Evolutionary conservation across 2,888 invertebrate genomes (phyloP), one percentile per base, ranked within the genome.

Genomic region (Brenthis ino): DNA sequence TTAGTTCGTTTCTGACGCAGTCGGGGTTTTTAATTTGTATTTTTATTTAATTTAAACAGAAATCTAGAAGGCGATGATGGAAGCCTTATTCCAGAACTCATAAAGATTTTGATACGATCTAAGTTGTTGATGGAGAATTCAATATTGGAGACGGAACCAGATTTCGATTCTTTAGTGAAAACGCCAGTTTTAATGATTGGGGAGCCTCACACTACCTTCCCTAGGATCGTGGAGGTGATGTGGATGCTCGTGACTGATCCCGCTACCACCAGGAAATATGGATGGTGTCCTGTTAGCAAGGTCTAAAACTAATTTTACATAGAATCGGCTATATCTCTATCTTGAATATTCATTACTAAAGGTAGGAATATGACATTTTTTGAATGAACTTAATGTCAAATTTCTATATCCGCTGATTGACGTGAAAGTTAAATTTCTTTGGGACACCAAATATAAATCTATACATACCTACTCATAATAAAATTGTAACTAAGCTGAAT

Each of bases 51-150:
- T 28, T 28, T 28, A 28, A 28, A 28, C 61, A 89, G 91, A 66
- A 89, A 87, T 68, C 71, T 91, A 14, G 91, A 91, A 83, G 90
- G 91, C 0, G 90, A 91, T 56, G 84, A 89, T 0, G 85, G 85
- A 0, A 76, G 72, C 0, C 57, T 89, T 3, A 80, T 89, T 1
- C 72, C 81, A 1, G 85, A 87, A 8, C 72, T 91, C 60, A 81
- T 86, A 28, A 83, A 86, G 77, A 77, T 80, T 0, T 75, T 91
- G 0, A 73, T 88, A 11, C 81, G 81, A 0, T 68, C 82, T 2
- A 88, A 89, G 64, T 70, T 91, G 47, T 78, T 91, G 4, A 81
- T 90, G 11, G 89, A 91, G 66, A 87, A 87, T 0, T 82, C 87
- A 0, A 78, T 82, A 74, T 66, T 89, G 57, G 91, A 91, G 14